These are phyloP conservation scores for Drosophila leontia DNA, from an alignment of 1,140 invertebrate genomes.

Conservation along the genomic window DNA sequence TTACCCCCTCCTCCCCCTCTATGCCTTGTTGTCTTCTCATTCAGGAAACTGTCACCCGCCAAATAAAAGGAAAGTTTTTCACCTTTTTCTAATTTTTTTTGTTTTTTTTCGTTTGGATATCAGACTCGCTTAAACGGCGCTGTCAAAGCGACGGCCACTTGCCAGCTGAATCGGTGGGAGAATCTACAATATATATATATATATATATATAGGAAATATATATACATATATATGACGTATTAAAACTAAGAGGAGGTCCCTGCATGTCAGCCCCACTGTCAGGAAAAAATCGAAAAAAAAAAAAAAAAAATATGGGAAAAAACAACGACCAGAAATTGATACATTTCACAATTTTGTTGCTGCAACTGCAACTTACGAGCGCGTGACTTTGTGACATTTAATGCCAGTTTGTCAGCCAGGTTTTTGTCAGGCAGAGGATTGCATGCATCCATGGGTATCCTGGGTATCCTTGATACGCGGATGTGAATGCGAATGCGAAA, in stretches of 20 bases:
- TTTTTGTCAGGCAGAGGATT: constrained; percentile 36
- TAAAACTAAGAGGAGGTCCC: constrained; percentile 1
- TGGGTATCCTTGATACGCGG: constrained; percentile 12
- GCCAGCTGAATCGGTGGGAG: constrained; percentile 23
- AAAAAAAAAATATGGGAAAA: neutral
- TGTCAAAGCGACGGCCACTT: constrained; percentile 74
- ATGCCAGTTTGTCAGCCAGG: constrained; percentile 70
- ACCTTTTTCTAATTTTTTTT: neutral
- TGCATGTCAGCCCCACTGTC: constrained; percentile 47
- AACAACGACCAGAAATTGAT: constrained; percentile 75
- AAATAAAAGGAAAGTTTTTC: constrained; percentile 34
- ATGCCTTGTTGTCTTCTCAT: constrained; percentile 27
- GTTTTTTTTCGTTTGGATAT: constrained; percentile 17
- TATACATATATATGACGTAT: neutral
- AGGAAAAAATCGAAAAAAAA: neutral
- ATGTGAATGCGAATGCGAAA: constrained; percentile 63
- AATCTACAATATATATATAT: constrained; percentile 1
- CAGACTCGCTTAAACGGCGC: constrained; percentile 58
- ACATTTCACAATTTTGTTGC: constrained; percentile 72
- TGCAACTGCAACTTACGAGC: constrained; percentile 36
- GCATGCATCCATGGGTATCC: constrained; percentile 32
- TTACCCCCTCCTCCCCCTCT: neutral
- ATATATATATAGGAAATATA: neutral
- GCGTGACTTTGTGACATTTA: constrained; percentile 81
- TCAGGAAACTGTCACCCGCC: constrained; percentile 57